These are phyloP conservation scores for Pyrgus malvae DNA, from an alignment of 2,888 invertebrate species.

Conservation along the genomic window DNA sequence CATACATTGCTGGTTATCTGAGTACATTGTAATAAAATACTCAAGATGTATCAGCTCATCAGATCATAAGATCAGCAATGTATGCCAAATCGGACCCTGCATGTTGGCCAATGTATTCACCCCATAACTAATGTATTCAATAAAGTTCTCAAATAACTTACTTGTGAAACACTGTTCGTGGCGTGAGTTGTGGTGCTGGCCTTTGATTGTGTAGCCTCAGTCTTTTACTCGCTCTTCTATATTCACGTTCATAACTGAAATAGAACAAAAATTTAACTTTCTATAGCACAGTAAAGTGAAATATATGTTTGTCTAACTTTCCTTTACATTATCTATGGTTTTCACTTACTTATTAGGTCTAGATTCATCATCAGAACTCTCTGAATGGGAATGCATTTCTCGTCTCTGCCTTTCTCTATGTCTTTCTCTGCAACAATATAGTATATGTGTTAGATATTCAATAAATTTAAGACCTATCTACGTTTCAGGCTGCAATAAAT, in stretches of 20 bases:
- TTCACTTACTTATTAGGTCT: slow-evolving; percentile 78
- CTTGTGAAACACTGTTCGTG: slow-evolving; percentile 87
- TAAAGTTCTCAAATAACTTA: too few relatives aligned
- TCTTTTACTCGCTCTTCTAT: slow-evolving; percentile 80
- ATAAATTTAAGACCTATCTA: too few relatives aligned
- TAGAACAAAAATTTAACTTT: not conserved
- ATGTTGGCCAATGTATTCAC: too few relatives aligned
- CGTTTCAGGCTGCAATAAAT: too few relatives aligned
- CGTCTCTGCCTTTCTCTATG: slow-evolving; percentile 74
- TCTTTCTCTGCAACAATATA: slow-evolving; percentile 57
- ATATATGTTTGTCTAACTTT: too few relatives aligned
- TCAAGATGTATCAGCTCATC: too few relatives aligned
- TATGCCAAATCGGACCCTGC: too few relatives aligned
- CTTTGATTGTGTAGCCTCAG: slow-evolving; percentile 78
- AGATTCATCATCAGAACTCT: slow-evolving; percentile 86
- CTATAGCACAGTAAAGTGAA: not conserved
- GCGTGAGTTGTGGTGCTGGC: slow-evolving; percentile 69
- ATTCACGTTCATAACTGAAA: slow-evolving; percentile 77
- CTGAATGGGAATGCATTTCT: slow-evolving; percentile 76
- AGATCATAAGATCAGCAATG: too few relatives aligned
- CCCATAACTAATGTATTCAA: too few relatives aligned
- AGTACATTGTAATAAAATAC: too few relatives aligned
- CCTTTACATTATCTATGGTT: too few relatives aligned
- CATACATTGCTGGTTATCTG: too few relatives aligned
- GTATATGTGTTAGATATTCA: not conserved